phyloP scores from a whole-genome alignment of 2,888 invertebrate genomes.

The Copidosoma aretas region DNA sequence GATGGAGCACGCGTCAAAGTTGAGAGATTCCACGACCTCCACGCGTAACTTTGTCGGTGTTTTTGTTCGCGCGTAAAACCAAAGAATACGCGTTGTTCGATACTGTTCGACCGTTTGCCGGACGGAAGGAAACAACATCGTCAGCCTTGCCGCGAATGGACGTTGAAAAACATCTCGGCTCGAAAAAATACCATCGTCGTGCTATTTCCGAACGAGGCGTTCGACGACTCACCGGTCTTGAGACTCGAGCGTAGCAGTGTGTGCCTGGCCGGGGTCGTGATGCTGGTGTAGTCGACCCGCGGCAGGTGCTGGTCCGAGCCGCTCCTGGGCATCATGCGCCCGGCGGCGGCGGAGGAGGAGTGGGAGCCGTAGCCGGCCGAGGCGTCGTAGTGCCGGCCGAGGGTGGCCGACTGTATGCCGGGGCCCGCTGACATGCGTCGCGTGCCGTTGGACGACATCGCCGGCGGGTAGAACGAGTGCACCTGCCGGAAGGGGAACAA shows the following conservation, averaged over 20 bases:
- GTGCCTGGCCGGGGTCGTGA: conserved; percentile 74
- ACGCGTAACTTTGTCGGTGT: no score
- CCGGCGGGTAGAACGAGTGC: conserved; percentile 79
- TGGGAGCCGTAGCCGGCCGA: conserved; percentile 61
- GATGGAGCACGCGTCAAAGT: no score
- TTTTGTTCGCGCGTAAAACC: no score
- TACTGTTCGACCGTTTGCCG: no score
- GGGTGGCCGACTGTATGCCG: conserved; percentile 62
- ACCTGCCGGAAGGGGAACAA: conserved; percentile 63
- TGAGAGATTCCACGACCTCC: no score
- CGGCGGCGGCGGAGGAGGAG: conserved; percentile 65
- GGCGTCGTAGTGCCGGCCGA: conserved; percentile 62
- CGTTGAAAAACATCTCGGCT: no score
- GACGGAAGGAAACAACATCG: no score
- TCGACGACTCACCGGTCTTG: conserved; percentile 70
- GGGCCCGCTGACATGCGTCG: conserved; percentile 76
- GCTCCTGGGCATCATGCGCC: conserved; percentile 77
- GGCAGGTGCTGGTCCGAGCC: conserved; percentile 92
- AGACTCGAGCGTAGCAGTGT: conserved; percentile 82
- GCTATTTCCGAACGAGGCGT: no score
- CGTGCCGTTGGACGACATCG: conserved; percentile 62
- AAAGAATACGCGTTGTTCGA: no score
- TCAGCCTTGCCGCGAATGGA: no score
- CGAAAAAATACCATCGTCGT: no score
- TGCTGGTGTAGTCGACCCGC: conserved; percentile 81